Percentiles rank a stretch among this genome's conserved stretches.
Evolutionary conservation across 2,797 vertebrate genomes (phyloP).

Genomic region (Poecilia picta): DNA sequence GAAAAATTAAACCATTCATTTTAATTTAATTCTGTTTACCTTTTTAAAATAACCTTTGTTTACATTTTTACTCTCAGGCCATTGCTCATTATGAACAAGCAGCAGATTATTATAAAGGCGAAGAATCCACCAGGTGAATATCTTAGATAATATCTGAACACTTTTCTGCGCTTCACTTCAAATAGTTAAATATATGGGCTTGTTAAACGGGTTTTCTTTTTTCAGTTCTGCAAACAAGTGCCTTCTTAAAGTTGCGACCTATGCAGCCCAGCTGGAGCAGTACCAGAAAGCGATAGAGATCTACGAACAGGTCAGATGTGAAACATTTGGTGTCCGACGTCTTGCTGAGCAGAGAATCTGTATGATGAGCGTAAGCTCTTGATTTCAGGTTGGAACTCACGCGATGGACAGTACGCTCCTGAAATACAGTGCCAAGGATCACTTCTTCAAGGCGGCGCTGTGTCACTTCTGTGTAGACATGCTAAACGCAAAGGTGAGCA

Average conservation of each 20-base stretch:
- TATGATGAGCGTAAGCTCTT: not conserved
- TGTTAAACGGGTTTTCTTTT: not conserved
- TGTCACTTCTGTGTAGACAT: slow-evolving; percentile 95
- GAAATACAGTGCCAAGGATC: slow-evolving; percentile 93
- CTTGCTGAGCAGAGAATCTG: not conserved
- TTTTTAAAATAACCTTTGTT: not conserved
- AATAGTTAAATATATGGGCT: not conserved
- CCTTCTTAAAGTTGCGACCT: slow-evolving; percentile 92
- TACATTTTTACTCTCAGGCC: slow-evolving; percentile 74
- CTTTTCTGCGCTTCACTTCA: not conserved
- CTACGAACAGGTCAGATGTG: slow-evolving; percentile 87
- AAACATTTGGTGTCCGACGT: fast-evolving
- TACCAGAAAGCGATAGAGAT: slow-evolving; percentile 94
- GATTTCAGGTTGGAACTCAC: slow-evolving; percentile 85
- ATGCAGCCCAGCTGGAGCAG: slow-evolving; percentile 92
- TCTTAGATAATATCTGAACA: slow-evolving; percentile 2
- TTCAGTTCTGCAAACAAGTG: slow-evolving; percentile 91
- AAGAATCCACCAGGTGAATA: slow-evolving; percentile 91
- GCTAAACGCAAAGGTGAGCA: slow-evolving; percentile 89
- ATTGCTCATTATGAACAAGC: slow-evolving; percentile 94
- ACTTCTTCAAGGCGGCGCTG: slow-evolving; percentile 92
- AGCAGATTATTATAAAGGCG: slow-evolving; percentile 95
- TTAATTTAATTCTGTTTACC: not conserved
- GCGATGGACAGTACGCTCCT: slow-evolving; percentile 94
- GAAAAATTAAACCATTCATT: not conserved